Percentiles rank a stretch among this genome's conserved stretches.
These are phyloP conservation scores for Poeciliopsis turrubarensis DNA, from an alignment of 2,113 vertebrate species.

Conservation along the genomic window DNA sequence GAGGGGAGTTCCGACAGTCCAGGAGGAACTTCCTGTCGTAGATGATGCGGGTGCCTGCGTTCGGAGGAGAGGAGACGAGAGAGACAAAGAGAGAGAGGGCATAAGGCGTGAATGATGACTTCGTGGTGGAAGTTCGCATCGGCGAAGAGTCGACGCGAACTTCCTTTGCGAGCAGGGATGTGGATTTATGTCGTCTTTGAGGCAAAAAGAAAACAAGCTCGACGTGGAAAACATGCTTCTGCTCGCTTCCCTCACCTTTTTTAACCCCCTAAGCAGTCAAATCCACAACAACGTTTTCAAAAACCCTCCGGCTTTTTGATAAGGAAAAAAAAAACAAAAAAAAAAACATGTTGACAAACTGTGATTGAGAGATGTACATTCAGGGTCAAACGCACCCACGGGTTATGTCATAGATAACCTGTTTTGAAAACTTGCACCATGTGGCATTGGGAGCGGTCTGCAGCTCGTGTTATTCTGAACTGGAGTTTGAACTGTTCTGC, in stretches of 20 bases:
- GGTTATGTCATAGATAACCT: constrained; percentile 31
- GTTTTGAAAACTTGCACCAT: constrained; percentile 20
- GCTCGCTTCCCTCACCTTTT: neutral
- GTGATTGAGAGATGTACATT: neutral
- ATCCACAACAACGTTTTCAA: neutral
- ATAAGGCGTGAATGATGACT: neutral
- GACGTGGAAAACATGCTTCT: neutral
- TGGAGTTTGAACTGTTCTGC: constrained; percentile 57
- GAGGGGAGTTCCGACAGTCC: constrained; percentile 92
- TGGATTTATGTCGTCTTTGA: neutral
- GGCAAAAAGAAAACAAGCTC: neutral
- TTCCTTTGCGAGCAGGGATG: neutral
- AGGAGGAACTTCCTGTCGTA: constrained; percentile 94
- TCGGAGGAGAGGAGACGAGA: neutral
- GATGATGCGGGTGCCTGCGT: constrained; percentile 88
- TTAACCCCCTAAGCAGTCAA: neutral
- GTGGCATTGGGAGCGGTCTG: constrained; percentile 21
- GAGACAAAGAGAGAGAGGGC: neutral
- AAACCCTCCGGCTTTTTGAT: neutral
- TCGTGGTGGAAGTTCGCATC: neutral
- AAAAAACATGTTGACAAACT: neutral
- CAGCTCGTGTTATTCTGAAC: neutral
- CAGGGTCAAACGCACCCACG: neutral
- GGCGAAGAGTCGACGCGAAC: neutral
- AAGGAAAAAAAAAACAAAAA: neutral